Evolutionary conservation across 2,113 vertebrate species (phyloP).

Genomic region (Myotis yumanensis): DNA sequence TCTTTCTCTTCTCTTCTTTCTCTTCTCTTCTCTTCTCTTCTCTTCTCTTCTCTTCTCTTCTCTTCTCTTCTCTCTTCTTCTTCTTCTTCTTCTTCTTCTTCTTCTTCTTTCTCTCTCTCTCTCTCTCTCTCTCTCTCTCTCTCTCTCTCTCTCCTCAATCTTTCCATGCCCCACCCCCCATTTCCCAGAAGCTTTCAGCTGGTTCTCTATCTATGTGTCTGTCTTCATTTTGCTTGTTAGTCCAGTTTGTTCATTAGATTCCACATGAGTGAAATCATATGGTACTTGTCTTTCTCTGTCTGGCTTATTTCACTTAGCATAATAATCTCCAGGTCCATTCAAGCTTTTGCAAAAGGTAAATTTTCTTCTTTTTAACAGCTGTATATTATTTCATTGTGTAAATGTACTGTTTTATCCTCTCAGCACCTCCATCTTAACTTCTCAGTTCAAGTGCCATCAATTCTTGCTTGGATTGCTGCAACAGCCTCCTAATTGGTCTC

Average conservation of each 20-base stretch:
- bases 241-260: not conserved
- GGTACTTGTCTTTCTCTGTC: not conserved
- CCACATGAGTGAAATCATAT: not conserved
- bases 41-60: too few relatives aligned
- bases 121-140: not conserved
- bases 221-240: not conserved
- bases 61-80: not conserved
- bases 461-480: not conserved
- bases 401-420: not conserved
- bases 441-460: accelerated
- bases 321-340: not conserved
- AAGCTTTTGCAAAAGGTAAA: not conserved
- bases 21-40: too few relatives aligned
- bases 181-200: not conserved
- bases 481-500: not conserved
- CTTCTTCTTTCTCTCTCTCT: not conserved
- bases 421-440: not conserved
- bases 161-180: not conserved
- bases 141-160: accelerated
- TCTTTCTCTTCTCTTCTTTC: too few relatives aligned
- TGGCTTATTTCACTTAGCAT: not conserved
- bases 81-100: not conserved
- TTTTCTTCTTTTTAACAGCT: not conserved
- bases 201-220: not conserved
- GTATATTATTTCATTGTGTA: not conserved